These are phyloP conservation scores for Mionectes olivaceus DNA, from an alignment of 2,797 vertebrate genomes.

Conservation along the genomic window DNA sequence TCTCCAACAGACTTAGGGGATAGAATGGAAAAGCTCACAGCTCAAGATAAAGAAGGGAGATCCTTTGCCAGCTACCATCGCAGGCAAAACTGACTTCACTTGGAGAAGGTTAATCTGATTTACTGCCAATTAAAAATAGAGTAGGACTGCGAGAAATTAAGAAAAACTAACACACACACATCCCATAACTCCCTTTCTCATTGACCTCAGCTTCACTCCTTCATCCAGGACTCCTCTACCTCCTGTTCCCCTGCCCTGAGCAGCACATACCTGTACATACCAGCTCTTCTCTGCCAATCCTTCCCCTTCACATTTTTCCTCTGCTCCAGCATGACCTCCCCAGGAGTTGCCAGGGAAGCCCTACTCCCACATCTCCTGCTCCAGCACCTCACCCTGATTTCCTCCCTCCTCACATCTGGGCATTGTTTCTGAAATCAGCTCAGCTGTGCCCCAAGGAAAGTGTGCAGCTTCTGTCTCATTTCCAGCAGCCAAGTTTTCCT, in stretches of 20 bases:
- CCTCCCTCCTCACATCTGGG: fast-evolving
- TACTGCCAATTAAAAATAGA: background rate
- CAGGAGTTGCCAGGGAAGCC: fast-evolving
- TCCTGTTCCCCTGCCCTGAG: background rate
- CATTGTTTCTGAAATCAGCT: background rate
- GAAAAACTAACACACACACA: background rate
- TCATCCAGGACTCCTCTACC: fast-evolving
- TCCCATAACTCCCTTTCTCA: background rate
- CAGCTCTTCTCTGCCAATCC: background rate
- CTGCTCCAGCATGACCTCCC: fast-evolving
- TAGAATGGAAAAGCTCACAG: background rate
- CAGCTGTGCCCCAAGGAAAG: background rate
- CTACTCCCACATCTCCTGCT: background rate
- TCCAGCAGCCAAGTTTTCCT: background rate
- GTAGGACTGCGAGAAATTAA: background rate
- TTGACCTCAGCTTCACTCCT: background rate
- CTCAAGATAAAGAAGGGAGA: background rate
- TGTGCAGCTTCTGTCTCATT: background rate
- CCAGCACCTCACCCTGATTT: fast-evolving
- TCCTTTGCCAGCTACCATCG: background rate
- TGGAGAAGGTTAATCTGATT: background rate
- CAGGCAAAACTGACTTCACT: background rate
- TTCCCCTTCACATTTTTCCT: background rate
- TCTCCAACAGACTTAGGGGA: fast-evolving
- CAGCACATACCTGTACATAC: fast-evolving